Evolutionary conservation across 2,797 vertebrate genomes (phyloP), one percentile per base, ranked within the genome.

Genomic region (Enteromius paludinosus): DNA sequence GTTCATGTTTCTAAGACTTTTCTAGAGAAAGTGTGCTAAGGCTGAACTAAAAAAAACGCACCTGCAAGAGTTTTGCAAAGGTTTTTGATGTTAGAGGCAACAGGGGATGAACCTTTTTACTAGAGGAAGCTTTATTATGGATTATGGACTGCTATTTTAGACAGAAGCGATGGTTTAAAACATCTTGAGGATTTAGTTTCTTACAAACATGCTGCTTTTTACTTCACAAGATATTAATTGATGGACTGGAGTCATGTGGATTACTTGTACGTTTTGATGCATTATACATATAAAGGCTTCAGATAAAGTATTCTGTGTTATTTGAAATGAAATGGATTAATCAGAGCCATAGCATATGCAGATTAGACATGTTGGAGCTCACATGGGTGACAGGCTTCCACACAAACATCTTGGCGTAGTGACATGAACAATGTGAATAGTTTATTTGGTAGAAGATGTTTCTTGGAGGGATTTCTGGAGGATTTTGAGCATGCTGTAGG

Each of bases 401-500:
- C 49, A 54, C 65, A 69, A 69, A 59, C 7, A 14, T 56, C 28
- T 49, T 43, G 45, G 70, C 56, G 12, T 62, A 45, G 38, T 28
- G 45, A 72, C 62, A 75, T 65, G 33, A 77, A 81, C 47, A 74
- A 33, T 33, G 30, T 68, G 43, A 56, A 28, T 68, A 45, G 61
- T 43, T 76, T n/a, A 49, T 45, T 33, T 23, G 43, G 38, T 85
- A 65, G 14, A 43, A 75, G 5, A 52, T 56, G 35, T 47, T 47
- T 79, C 33, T 69, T 14, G 38, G 59, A 59, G 6, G 83, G 68
- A 28, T 78, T 38, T 76, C 30, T 72, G 47, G 43, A 68, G 38
- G 77, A 41, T 65, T 66, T 35, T 64, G 65, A 82, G 76, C 75
- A 73, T 85, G 73, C 68, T 78, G 59, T 71, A 78, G 73, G 70